A percentile compares a stretch with the other conserved stretches of the same genome.
phyloP scores from a whole-genome alignment of 2,113 vertebrate species.

The Mesoclemmys tuberculata region DNA sequence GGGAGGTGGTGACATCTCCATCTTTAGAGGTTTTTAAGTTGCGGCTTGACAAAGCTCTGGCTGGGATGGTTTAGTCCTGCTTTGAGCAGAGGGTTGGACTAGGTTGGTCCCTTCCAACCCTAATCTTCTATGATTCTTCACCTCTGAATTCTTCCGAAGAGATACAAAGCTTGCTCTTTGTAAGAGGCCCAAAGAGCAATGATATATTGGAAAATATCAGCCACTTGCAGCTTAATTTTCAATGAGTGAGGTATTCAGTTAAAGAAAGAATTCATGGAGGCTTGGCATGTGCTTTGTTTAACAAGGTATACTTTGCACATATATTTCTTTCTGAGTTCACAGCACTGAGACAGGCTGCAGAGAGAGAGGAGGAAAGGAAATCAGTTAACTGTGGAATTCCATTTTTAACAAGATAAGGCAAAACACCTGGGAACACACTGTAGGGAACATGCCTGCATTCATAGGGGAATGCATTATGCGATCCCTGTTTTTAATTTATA shows the following conservation, averaged over 20 bases:
- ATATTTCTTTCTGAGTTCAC: background rate
- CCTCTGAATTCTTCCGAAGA: background rate
- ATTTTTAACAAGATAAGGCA: background rate
- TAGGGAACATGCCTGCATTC: rapidly evolving
- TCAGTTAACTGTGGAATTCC: background rate
- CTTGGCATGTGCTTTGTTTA: background rate
- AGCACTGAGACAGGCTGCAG: rapidly evolving
- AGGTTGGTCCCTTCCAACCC: too few relatives aligned
- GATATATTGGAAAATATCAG: background rate
- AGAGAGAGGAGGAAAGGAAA: background rate
- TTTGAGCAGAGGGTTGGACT: too few relatives aligned
- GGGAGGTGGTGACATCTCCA: too few relatives aligned
- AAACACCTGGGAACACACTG: background rate
- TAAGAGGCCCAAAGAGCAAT: background rate
- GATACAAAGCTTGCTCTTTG: background rate
- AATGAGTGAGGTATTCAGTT: background rate
- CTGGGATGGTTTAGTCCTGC: too few relatives aligned
- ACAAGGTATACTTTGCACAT: background rate
- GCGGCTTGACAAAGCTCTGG: too few relatives aligned
- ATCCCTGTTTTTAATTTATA: background rate
- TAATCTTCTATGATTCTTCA: background rate
- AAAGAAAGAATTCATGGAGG: background rate
- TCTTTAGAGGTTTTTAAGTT: too few relatives aligned
- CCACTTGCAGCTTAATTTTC: background rate
- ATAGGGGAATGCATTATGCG: background rate